Evolutionary conservation across 1,140 invertebrate species (phyloP).

Genomic region (Ylistrum balloti): DNA sequence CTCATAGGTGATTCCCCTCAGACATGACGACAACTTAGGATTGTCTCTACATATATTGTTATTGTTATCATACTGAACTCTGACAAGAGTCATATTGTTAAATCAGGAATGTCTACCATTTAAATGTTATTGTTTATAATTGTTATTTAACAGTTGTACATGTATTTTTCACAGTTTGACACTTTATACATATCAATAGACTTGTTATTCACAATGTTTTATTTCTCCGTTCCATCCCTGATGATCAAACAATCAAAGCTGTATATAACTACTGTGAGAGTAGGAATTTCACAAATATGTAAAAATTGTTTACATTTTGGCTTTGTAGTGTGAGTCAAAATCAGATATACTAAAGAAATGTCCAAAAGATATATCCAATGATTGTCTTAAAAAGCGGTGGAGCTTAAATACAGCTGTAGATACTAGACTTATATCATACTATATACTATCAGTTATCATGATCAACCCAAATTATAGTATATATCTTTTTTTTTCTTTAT

Average conservation of each 20-base stretch:
- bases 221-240: background rate
- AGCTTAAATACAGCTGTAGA: background rate
- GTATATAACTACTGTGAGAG: background rate
- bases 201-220: background rate
- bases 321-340: background rate
- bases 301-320: background rate
- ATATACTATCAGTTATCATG: background rate
- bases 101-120: background rate
- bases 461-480: background rate
- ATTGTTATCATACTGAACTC: background rate
- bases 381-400: too few relatives aligned
- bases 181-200: background rate
- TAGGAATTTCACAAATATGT: background rate
- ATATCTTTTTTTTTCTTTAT: background rate
- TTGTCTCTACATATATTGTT: background rate
- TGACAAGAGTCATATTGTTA: background rate
- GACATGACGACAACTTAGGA: background rate
- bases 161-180: background rate
- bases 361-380: background rate
- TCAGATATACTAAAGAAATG: too few relatives aligned
- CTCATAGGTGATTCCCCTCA: background rate
- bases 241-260: constrained; percentile 10
- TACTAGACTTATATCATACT: background rate
- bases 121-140: constrained; percentile 14
- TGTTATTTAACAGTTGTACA: background rate